A percentile compares a stretch with the other conserved stretches of the same genome.
Conservation (phyloP, 2,797 vertebrate species). For the Rachycentron canadum region DNA sequence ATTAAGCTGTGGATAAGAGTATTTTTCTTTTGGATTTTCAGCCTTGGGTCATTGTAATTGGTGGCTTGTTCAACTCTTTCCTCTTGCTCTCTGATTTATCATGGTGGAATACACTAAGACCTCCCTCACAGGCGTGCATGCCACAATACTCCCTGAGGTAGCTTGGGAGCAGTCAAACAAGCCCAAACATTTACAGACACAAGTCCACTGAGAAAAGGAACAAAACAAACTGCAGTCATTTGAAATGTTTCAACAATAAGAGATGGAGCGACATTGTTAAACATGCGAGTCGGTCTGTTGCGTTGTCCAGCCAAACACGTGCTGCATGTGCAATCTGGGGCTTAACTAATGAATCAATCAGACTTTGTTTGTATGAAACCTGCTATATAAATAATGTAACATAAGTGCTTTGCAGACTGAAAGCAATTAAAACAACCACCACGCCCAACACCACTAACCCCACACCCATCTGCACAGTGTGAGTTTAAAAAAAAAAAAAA, state of each 20-base stretch:
- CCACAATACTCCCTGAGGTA: constrained; percentile 29
- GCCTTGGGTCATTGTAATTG: constrained; percentile 59
- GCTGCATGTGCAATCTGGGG: neutral
- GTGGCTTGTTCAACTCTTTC: constrained; percentile 41
- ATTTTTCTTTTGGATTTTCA: constrained; percentile 32
- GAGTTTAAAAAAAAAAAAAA: too few relatives aligned
- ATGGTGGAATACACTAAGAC: constrained; percentile 46
- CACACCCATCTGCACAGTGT: too few relatives aligned
- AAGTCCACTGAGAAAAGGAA: constrained; percentile 21
- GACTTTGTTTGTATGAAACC: too few relatives aligned
- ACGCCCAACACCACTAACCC: too few relatives aligned
- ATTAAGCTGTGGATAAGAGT: constrained; percentile 23
- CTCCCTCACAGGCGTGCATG: constrained; percentile 20
- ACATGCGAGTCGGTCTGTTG: neutral
- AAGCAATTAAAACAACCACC: too few relatives aligned
- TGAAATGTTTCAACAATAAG: constrained; percentile 9
- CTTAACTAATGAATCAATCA: neutral
- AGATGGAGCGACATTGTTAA: neutral
- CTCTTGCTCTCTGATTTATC: constrained; percentile 58
- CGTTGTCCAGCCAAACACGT: neutral
- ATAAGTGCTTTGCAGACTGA: too few relatives aligned
- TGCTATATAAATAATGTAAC: too few relatives aligned
- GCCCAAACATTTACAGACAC: constrained; percentile 43
- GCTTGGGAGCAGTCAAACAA: constrained; percentile 32
- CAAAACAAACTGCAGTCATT: constrained; percentile 6